Evolutionary conservation across 2,797 vertebrate species (phyloP).

Genomic region (Mareca penelope): DNA sequence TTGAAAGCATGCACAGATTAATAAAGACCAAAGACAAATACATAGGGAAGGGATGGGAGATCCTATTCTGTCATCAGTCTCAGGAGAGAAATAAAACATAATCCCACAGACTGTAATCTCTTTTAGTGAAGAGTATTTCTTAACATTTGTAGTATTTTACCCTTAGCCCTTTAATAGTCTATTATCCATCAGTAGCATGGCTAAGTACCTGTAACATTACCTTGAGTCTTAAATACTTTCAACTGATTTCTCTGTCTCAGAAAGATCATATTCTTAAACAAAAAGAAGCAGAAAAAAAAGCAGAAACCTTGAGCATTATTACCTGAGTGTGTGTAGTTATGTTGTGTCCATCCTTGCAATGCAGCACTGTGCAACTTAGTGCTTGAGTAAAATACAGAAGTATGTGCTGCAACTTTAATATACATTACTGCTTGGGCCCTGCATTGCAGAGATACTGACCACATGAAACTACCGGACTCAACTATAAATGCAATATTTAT

Average conservation of each 20-base stretch:
- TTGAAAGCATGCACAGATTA: background rate
- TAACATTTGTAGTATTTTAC: background rate
- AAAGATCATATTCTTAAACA: background rate
- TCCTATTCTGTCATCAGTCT: background rate
- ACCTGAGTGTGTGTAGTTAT: background rate
- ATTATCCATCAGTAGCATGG: slow-evolving; percentile 1
- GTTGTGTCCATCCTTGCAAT: background rate
- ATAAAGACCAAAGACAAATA: background rate
- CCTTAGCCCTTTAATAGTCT: background rate
- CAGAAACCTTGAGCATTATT: background rate
- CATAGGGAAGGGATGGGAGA: background rate
- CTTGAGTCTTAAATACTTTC: background rate
- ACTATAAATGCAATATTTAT: background rate
- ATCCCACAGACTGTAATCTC: background rate
- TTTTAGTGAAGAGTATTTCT: background rate
- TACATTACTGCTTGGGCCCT: background rate
- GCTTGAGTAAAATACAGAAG: background rate
- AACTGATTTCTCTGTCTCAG: background rate
- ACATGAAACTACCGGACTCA: background rate
- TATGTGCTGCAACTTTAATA: background rate
- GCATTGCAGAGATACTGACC: slow-evolving; percentile 13
- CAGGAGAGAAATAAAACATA: background rate
- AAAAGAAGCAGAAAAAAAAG: background rate
- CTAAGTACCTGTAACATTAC: background rate
- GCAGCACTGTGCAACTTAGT: background rate